Evolutionary conservation across 2,888 invertebrate genomes (phyloP).

Genomic region (Heteromurus nitidus): DNA sequence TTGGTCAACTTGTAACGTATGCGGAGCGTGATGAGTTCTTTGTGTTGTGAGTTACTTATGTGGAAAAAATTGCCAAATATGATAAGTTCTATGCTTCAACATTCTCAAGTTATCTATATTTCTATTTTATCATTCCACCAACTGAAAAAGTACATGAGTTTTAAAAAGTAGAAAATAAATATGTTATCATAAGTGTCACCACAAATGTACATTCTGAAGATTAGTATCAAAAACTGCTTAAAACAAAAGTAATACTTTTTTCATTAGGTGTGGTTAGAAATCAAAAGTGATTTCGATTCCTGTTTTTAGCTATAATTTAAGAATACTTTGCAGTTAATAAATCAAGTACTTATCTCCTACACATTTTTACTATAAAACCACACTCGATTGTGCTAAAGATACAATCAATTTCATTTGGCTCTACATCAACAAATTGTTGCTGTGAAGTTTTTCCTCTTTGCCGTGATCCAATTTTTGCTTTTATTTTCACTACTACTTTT

Average conservation of each 20-base stretch:
- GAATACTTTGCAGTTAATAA: not conserved
- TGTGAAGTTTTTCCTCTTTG: not conserved
- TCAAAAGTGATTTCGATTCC: not conserved
- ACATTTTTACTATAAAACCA: not conserved
- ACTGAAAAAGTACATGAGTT: too few species aligned
- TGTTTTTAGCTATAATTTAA: not conserved
- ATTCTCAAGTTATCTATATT: too few species aligned
- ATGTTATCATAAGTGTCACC: not conserved
- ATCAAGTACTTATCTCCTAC: not conserved
- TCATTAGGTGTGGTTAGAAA: not conserved
- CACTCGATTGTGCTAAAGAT: not conserved
- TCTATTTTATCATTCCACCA: too few species aligned
- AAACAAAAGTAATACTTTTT: not conserved
- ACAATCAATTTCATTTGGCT: not conserved
- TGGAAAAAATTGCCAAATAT: not conserved
- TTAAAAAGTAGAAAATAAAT: not conserved
- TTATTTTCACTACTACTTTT: too few species aligned
- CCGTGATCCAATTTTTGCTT: too few species aligned
- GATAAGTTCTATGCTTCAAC: too few species aligned
- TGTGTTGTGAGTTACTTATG: too few species aligned
- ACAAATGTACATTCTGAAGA: not conserved
- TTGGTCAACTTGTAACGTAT: too few species aligned
- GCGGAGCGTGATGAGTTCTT: too few species aligned
- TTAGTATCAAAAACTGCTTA: not conserved
- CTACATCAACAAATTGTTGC: not conserved